A percentile compares a stretch with the other conserved stretches of the same genome.
These are phyloP conservation scores for Pyrocephalus nanus DNA, from an alignment of 2,797 vertebrate species.

Conservation along the genomic window DNA sequence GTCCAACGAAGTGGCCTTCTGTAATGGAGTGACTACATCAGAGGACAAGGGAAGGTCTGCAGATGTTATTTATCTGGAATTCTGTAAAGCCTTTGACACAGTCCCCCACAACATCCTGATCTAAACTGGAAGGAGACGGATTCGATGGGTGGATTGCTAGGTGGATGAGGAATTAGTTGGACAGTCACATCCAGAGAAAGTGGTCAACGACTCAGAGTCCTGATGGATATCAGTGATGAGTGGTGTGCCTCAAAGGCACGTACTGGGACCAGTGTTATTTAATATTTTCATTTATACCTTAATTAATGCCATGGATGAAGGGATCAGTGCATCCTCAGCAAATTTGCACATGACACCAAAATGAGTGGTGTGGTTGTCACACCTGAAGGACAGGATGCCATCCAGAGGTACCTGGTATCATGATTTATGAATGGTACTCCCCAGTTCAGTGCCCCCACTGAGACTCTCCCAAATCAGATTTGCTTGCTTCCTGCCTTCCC, in stretches of 20 bases:
- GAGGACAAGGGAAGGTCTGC: too few species aligned
- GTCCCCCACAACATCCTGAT: neutral
- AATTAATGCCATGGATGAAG: neutral
- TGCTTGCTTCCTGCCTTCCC: neutral
- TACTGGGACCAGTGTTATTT: neutral
- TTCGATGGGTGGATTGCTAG: neutral
- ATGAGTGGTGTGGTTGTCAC: neutral
- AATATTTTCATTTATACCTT: neutral
- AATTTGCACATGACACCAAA: neutral
- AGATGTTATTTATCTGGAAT: neutral
- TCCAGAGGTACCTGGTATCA: neutral
- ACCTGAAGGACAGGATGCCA: neutral
- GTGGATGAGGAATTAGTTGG: neutral
- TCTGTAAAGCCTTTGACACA: neutral
- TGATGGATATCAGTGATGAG: neutral
- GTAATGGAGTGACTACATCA: neutral
- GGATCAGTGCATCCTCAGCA: neutral
- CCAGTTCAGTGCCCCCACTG: neutral
- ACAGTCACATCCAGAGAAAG: neutral
- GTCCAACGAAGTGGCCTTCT: neutral
- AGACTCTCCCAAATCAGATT: neutral
- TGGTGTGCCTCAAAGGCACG: neutral
- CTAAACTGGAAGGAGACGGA: neutral
- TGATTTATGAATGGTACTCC: neutral
- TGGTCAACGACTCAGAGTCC: neutral